Percentiles rank a stretch among this genome's conserved stretches.
phyloP scores from a whole-genome alignment of 2,888 invertebrate genomes.

The Xestobium rufovillosum region DNA sequence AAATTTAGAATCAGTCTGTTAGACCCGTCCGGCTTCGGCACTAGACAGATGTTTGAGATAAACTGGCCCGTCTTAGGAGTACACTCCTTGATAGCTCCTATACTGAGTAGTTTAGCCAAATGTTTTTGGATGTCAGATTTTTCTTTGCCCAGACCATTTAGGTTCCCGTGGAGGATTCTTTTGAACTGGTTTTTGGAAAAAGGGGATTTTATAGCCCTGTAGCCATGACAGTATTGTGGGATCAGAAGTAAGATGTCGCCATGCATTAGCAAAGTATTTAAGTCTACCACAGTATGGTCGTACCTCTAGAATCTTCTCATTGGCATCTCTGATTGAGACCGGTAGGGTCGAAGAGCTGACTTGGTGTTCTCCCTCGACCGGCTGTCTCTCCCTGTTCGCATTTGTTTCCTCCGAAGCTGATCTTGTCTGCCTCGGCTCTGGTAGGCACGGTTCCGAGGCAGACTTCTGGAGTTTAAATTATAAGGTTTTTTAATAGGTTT shows the following conservation, averaged over 20 bases:
- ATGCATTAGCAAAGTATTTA: neutral
- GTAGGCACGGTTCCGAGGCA: slow-evolving; percentile 2
- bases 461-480: neutral
- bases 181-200: no score
- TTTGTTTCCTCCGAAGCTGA: neutral
- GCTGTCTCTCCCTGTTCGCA: no score
- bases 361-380: no score
- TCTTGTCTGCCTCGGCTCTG: neutral
- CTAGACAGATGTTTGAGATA: slow-evolving; percentile 15
- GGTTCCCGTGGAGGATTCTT: neutral
- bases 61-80: slow-evolving; percentile 6
- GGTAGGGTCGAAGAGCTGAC: no score
- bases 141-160: no score
- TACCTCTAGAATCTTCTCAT: no score
- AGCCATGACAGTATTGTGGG: neutral
- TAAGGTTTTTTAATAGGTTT: neutral
- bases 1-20: slow-evolving; percentile 16
- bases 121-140: no score
- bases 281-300: no score
- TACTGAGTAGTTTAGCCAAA: no score
- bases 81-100: slow-evolving; percentile 4
- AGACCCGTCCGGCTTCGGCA: slow-evolving; percentile 15
- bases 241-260: neutral
- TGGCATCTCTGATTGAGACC: no score
- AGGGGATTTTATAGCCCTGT: neutral